These are phyloP conservation scores for Varroa destructor DNA, from an alignment of 1,140 invertebrate species.

Conservation along the genomic window DNA sequence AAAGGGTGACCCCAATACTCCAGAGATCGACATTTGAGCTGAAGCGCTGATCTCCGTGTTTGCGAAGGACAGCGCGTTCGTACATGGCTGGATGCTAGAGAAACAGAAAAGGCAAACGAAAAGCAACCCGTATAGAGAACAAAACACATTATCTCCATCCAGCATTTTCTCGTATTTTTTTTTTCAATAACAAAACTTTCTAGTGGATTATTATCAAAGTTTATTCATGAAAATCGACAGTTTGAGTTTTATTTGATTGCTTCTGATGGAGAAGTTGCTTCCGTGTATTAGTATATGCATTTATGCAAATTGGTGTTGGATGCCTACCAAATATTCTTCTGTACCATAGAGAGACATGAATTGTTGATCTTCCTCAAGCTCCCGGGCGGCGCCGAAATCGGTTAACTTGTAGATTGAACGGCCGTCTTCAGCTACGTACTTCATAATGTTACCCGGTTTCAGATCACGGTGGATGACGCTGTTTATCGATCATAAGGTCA, in stretches of 20 bases:
- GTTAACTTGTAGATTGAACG: slow-evolving; percentile 80
- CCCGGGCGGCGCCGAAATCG: slow-evolving; percentile 86
- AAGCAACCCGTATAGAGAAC: background rate
- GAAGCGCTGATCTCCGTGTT: slow-evolving; percentile 73
- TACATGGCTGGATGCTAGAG: slow-evolving; percentile 79
- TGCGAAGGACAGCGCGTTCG: slow-evolving; percentile 65
- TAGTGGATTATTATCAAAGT: too few species aligned
- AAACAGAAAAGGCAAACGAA: slow-evolving; percentile 31
- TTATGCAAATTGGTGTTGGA: too few species aligned
- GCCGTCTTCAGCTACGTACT: slow-evolving; percentile 80
- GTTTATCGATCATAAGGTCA: background rate
- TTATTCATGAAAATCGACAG: too few species aligned
- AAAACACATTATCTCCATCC: background rate
- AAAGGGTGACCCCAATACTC: slow-evolving; percentile 89
- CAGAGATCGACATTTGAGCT: slow-evolving; percentile 82
- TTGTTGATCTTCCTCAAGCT: slow-evolving; percentile 81
- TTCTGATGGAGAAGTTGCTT: too few species aligned
- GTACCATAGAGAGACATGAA: slow-evolving; percentile 89
- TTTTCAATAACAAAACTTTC: background rate
- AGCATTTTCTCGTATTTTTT: background rate
- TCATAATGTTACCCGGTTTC: slow-evolving; percentile 94
- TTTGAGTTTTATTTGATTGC: too few species aligned
- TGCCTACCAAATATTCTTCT: slow-evolving; percentile 65
- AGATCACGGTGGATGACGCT: slow-evolving; percentile 78
- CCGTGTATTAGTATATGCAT: too few species aligned